These are phyloP conservation scores for Glaucidium brasilianum DNA, from an alignment of 2,113 vertebrate species.

Conservation along the genomic window DNA sequence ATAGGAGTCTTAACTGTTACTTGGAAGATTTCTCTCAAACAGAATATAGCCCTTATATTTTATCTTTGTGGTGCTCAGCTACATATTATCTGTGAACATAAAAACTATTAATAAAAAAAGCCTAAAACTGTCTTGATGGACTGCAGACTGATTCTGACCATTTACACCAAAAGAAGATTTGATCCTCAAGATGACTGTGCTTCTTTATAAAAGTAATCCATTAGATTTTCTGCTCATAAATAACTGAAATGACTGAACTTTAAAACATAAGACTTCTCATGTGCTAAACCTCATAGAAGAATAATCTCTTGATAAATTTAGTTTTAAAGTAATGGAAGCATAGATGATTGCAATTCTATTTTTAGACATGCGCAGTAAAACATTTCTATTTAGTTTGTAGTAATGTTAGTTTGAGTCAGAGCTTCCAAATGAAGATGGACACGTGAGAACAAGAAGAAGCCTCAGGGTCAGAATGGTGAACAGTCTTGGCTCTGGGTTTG, in stretches of 20 bases:
- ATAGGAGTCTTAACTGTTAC: neutral
- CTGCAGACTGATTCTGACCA: neutral
- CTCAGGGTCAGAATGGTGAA: neutral
- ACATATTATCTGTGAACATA: neutral
- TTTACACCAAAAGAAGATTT: neutral
- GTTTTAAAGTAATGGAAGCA: constrained; percentile 45
- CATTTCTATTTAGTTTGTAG: neutral
- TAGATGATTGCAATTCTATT: constrained; percentile 52
- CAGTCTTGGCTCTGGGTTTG: neutral
- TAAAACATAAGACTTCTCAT: constrained; percentile 28
- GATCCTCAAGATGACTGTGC: neutral
- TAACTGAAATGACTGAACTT: constrained; percentile 56
- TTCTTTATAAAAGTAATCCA: constrained; percentile 18
- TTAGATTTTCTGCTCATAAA: constrained; percentile 43
- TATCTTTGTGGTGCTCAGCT: neutral
- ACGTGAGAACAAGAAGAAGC: neutral
- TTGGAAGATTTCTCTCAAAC: neutral
- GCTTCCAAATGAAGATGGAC: neutral
- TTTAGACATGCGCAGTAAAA: neutral
- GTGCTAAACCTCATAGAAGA: constrained; percentile 48
- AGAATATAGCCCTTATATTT: neutral
- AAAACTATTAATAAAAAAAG: neutral
- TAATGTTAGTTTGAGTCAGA: neutral
- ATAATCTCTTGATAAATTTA: constrained; percentile 58
- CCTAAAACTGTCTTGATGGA: neutral